Percentiles rank a stretch among this genome's conserved stretches.
These are phyloP conservation scores for Polypedilum vanderplanki DNA, from an alignment of 1,140 invertebrate genomes.

Conservation along the genomic window DNA sequence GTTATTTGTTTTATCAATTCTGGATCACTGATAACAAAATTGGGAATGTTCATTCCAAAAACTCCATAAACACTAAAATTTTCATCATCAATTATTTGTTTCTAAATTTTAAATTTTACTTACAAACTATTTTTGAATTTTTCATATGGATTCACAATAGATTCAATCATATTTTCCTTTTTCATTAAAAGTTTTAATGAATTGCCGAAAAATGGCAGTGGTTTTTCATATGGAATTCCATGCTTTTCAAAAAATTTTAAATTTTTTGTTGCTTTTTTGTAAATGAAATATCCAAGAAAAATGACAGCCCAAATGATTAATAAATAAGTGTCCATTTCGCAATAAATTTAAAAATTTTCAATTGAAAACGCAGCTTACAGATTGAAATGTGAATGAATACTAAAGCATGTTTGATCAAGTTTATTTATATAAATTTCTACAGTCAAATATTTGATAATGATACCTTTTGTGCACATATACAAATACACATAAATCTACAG, in stretches of 20 bases:
- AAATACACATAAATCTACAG: too few species aligned
- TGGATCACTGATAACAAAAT: conserved; percentile 39
- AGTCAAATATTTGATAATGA: too few species aligned
- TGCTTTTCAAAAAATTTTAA: conserved; percentile 32
- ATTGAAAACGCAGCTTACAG: too few species aligned
- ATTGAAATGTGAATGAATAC: too few species aligned
- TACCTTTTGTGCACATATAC: too few species aligned
- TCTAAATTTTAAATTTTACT: not conserved
- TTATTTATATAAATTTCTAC: too few species aligned
- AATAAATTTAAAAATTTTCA: not conserved
- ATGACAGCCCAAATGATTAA: not conserved
- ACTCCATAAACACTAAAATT: conserved; percentile 38
- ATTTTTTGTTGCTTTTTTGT: conserved; percentile 1
- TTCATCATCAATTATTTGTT: not conserved
- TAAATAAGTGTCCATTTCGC: not conserved
- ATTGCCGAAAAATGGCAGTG: conserved; percentile 33
- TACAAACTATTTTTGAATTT: not conserved
- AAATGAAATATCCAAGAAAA: not conserved
- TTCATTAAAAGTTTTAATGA: conserved; percentile 21
- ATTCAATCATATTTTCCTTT: not conserved
- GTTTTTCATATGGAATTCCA: conserved; percentile 31
- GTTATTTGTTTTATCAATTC: conserved; percentile 43
- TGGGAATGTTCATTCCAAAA: conserved; percentile 38
- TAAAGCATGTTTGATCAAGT: too few species aligned
- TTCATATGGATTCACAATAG: not conserved